Base-by-base conservation (phyloP, 2,888 invertebrate genomes). In the Drosophila helvetica region DNA sequence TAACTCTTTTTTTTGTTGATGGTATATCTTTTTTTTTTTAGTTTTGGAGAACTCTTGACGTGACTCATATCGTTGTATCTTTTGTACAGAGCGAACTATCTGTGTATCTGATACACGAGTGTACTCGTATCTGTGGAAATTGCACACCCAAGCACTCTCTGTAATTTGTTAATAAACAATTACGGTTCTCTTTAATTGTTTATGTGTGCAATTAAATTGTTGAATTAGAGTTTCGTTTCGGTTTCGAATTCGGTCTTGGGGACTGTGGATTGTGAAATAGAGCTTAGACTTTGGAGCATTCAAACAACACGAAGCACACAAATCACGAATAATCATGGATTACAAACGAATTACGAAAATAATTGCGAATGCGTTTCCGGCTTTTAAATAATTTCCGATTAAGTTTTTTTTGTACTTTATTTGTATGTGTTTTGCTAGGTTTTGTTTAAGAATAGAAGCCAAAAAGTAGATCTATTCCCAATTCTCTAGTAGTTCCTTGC, bases 81-180 rank as follows among this genome's bases (percentile, higher is more conserved):
- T 18, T 52, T n/a, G 5, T 33, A 0, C 53, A 15, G 33, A 15
- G 15, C 10, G 33, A 4, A 15, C 15, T 38, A n/a, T n/a, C 38
- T n/a, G 38, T 38, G 38, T 38, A n/a, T 38, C 38, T n/a, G 38
- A 38, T 7, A 38, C 7, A 38, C 15, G 15, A n/a, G n/a, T 55
- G 45, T 57, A 8, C 48, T 53, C n/a, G 55, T 53, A 67, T 50
- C 61, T 58, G 47, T 27, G 55, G 56, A 43, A 54, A 59, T 56
- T 69, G 71, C 15, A 60, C 59, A 51, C 61, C 60, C 60, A 50
- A 78, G 81, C 81, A 79, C 79, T 77, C 70, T 75, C 73, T 64
- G 38, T n/a, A 64, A 73, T 79, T 81, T 47, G 64, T 69, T 59
- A 69, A 72, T 67, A 69, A 82, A 79, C 78, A 79, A 82, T 85